Conservation (phyloP, 2,113 vertebrate species). For the Sus scrofa region T2T-Sscrofa CM000818.6:72715501-72716000, state of each 20-base stretch:
- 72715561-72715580: conserved; percentile 77
- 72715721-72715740: conserved; percentile 4
- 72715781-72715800: background rate
- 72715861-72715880: conserved; percentile 75
- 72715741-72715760: background rate
- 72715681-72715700: conserved; percentile 74
- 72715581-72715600: conserved; percentile 81
- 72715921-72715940: background rate
- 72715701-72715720: conserved; percentile 78
- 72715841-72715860: conserved; percentile 57
- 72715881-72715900: conserved; percentile 66
- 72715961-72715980: background rate
- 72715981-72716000: background rate
- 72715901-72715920: background rate
- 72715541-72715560: conserved; percentile 79
- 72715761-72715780: background rate
- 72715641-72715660: conserved; percentile 69
- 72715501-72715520: conserved; percentile 68
- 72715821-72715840: conserved; percentile 27
- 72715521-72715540: conserved; percentile 80
- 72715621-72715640: conserved; percentile 82
- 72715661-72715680: conserved; percentile 70
- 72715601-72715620: conserved; percentile 81
- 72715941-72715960: background rate
- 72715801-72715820: background rate